Evolutionary conservation across 2,888 invertebrate species (phyloP).

Genomic region (Eilema caniola): DNA sequence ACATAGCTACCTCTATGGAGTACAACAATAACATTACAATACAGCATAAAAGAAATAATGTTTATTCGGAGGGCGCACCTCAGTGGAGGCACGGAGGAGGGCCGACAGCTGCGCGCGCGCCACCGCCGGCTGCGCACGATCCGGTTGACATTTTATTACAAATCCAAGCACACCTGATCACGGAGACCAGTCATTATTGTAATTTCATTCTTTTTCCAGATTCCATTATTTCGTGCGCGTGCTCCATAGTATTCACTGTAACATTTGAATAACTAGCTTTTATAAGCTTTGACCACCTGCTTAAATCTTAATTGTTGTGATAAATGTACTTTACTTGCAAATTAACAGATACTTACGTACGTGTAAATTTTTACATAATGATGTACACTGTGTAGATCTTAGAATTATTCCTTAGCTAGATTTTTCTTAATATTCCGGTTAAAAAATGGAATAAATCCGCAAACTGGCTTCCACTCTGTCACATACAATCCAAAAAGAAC

Average conservation of each 20-base stretch:
- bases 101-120: constrained; percentile 80
- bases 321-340: background rate
- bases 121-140: constrained; percentile 78
- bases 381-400: background rate
- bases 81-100: constrained; percentile 68
- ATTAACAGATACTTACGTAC: constrained; percentile 1
- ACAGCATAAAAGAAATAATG: constrained; percentile 67
- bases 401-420: background rate
- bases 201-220: constrained; percentile 71
- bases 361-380: background rate
- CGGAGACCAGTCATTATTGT: constrained; percentile 77
- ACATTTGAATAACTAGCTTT: constrained; percentile 19
- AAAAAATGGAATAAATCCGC: constrained; percentile 90
- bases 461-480: constrained; percentile 92
- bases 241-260: constrained; percentile 43
- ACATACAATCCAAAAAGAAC: constrained; percentile 77
- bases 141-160: constrained; percentile 81
- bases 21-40: constrained; percentile 65
- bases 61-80: constrained; percentile 75
- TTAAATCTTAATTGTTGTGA: background rate
- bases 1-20: constrained; percentile 41
- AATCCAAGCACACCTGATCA: constrained; percentile 84
- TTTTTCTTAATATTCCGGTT: constrained; percentile 19
- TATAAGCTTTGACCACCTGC: constrained; percentile 5
- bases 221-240: constrained; percentile 66